Evolutionary conservation across 1,140 invertebrate species (phyloP), one percentile per base, ranked within the genome.

Genomic region (Anoplolepis gracilipes): DNA sequence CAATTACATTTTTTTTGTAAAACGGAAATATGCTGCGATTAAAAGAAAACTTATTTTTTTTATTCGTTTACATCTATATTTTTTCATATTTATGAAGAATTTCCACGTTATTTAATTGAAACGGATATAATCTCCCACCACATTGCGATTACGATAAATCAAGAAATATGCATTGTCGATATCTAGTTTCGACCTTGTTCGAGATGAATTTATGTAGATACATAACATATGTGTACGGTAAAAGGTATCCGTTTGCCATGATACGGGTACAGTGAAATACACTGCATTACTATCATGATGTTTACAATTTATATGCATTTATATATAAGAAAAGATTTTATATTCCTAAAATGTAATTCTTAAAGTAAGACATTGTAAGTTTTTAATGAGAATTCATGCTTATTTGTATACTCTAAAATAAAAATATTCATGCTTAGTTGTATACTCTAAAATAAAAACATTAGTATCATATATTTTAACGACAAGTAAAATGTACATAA

Each of bases 181-280:
- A 65, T 61, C 64, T 76, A 25, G 57, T 16, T 62, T 22, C 25
- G 61, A 67, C 30, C 42, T 78, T 78, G 61, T 67, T 30, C 39
- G 42, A 78, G 59, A 78, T 78, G 39, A 78, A 65, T 65, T 67
- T 78, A 65, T 78, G 62, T 6, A 78, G 39, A 53, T 46, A 77
- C 11, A 33, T 19, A 49, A 49, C 22, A 62, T 2, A 65, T 36
- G 16, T 19, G 22, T 16, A 49, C 2, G 39, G 25, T 64, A 64
- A 59, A 64, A 64, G 25, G 2, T 6, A 65, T 46, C 19, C 36
- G 59, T n/a, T 49, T 30, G 25, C 2, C 1, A 11, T 4, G 61
- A 67, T 78, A 61, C 11, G 19, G 28, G 25, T 65, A 46, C 59
- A 65, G n/a, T 46, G 11, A 65, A 77, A 65, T 11, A 16, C 11